Conservation (phyloP, 2,113 vertebrate genomes). For the Spermophilus dauricus region DNA sequence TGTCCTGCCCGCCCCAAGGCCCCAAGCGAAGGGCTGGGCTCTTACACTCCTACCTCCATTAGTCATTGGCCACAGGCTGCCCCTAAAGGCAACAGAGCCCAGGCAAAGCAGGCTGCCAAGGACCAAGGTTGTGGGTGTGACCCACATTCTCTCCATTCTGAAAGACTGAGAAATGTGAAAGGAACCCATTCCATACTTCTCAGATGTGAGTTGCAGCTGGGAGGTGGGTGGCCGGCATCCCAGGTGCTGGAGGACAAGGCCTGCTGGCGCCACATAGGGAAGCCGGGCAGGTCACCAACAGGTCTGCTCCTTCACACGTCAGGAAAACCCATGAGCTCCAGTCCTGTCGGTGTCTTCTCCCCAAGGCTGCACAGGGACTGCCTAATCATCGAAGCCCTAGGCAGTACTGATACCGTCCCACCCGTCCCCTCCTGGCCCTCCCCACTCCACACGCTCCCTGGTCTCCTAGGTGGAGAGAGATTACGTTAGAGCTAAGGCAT, state of each 20-base stretch:
- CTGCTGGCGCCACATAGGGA: neutral
- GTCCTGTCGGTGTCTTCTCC: neutral
- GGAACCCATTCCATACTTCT: no score
- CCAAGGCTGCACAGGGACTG: neutral
- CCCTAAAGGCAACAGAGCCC: no score
- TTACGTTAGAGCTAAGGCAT: neutral
- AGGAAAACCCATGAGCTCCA: neutral
- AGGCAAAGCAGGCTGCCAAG: neutral
- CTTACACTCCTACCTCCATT: neutral
- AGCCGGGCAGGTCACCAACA: neutral
- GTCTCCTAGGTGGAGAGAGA: neutral
- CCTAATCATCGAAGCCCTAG: neutral
- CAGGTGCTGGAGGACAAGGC: neutral
- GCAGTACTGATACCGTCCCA: no score
- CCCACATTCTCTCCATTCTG: no score
- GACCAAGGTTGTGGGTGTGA: neutral
- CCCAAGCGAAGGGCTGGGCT: neutral
- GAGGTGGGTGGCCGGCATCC: neutral
- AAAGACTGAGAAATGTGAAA: no score
- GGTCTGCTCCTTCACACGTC: neutral
- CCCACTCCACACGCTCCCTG: neutral
- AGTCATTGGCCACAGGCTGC: neutral
- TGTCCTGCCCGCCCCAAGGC: neutral
- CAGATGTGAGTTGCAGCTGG: no score
- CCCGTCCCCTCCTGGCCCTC: neutral